Percentiles rank a stretch among this genome's conserved stretches.
Evolutionary conservation across 2,888 invertebrate species (phyloP).

Genomic region (Drosophila robusta): DNA sequence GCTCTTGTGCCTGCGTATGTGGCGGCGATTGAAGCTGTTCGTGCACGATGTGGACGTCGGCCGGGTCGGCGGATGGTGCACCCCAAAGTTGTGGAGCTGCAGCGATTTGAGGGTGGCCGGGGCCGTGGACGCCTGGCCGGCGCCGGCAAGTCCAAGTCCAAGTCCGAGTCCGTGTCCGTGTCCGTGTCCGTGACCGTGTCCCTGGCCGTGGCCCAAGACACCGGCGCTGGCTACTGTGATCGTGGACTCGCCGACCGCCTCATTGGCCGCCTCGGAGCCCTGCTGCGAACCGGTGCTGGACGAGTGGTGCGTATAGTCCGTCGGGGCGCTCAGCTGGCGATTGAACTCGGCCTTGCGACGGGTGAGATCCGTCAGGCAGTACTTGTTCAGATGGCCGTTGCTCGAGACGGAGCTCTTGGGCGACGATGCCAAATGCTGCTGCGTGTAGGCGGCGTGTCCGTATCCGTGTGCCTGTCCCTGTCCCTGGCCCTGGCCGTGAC

Average conservation of each 20-base stretch:
- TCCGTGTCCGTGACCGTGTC: slow-evolving; percentile 27
- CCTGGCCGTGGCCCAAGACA: slow-evolving; percentile 41
- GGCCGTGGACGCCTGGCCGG: slow-evolving; percentile 65
- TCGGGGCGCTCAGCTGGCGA: slow-evolving; percentile 85
- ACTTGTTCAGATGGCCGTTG: slow-evolving; percentile 84
- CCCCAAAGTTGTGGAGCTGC: slow-evolving; percentile 73
- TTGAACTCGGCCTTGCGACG: slow-evolving; percentile 85
- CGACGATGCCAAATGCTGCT: slow-evolving; percentile 69
- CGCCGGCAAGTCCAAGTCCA: slow-evolving; percentile 15
- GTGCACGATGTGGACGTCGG: slow-evolving; percentile 84
- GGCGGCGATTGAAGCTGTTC: slow-evolving; percentile 84
- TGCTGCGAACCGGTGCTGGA: slow-evolving; percentile 80
- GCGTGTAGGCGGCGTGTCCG: slow-evolving; percentile 51
- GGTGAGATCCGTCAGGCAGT: slow-evolving; percentile 83
- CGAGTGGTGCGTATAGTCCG: slow-evolving; percentile 81
- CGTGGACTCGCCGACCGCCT: slow-evolving; percentile 79
- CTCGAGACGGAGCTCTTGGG: slow-evolving; percentile 84
- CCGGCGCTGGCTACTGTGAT: slow-evolving; percentile 83
- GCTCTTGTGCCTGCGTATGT: slow-evolving; percentile 84
- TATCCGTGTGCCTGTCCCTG: slow-evolving; percentile 46
- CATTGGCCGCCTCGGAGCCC: slow-evolving; percentile 78
- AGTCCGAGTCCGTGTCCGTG: slow-evolving; percentile 14
- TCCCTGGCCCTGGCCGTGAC: slow-evolving; percentile 54
- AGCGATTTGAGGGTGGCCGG: slow-evolving; percentile 75
- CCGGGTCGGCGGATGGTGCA: slow-evolving; percentile 79